Conservation (phyloP, 1,140 invertebrate genomes). For the Cephus cinctus region DNA sequence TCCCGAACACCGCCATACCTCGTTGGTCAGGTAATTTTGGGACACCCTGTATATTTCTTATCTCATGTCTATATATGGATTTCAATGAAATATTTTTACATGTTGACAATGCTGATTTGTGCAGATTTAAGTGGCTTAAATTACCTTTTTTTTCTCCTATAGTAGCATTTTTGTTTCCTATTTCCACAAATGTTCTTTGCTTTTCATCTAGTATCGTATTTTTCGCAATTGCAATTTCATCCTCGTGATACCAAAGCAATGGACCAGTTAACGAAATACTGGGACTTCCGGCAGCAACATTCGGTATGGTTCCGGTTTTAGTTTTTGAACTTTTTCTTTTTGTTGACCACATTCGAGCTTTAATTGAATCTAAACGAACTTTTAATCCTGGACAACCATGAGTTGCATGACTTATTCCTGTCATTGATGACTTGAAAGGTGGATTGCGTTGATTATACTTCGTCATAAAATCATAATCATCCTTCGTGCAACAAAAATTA, state of each 20-base stretch:
- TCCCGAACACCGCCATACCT: no score
- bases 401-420: conserved; percentile 7
- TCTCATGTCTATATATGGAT: no score
- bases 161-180: conserved; percentile 4
- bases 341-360: background rate
- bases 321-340: background rate
- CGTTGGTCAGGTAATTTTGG: no score
- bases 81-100: no score
- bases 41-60: no score
- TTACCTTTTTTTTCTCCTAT: conserved; percentile 22
- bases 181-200: conserved; percentile 7
- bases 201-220: conserved; percentile 17
- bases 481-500: conserved; percentile 24
- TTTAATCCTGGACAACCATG: conserved; percentile 25
- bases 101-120: no score
- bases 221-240: conserved; percentile 21
- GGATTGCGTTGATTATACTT: conserved; percentile 19
- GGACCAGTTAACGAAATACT: background rate
- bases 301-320: background rate
- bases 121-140: background rate
- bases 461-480: conserved; percentile 15
- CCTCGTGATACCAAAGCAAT: conserved; percentile 21
- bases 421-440: conserved; percentile 14
- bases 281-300: background rate
- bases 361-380: conserved; percentile 20